Conservation (phyloP, 2,797 vertebrate genomes). For the Synanceia verrucosa region DNA sequence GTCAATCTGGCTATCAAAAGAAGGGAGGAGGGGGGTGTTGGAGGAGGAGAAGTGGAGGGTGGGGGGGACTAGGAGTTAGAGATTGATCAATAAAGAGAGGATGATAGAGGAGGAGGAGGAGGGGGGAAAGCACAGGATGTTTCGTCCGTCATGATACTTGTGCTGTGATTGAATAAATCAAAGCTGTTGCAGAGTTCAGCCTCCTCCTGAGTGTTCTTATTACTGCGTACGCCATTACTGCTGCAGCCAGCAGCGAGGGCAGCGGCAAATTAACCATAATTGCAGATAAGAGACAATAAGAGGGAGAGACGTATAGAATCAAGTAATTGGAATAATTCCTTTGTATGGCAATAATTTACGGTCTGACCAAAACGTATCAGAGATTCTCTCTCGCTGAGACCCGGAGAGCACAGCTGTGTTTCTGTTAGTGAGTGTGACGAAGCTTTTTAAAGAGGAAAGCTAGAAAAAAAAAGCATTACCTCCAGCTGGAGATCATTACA, state of each 20-base stretch:
- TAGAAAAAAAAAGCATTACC: slow-evolving; percentile 42
- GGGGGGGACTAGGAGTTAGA: slow-evolving; percentile 63
- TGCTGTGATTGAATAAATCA: slow-evolving; percentile 79
- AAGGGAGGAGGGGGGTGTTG: slow-evolving; percentile 50
- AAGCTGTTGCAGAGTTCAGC: slow-evolving; percentile 67
- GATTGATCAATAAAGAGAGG: slow-evolving; percentile 86
- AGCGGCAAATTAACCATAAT: slow-evolving; percentile 72
- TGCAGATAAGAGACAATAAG: slow-evolving; percentile 67
- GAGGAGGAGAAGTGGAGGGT: slow-evolving; percentile 1
- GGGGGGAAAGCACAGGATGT: slow-evolving; percentile 15
- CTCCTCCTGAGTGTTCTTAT: slow-evolving; percentile 52
- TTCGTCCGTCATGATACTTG: slow-evolving; percentile 63
- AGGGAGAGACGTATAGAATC: slow-evolving; percentile 66
- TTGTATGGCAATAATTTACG: slow-evolving; percentile 57
- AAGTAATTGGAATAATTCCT: slow-evolving; percentile 68
- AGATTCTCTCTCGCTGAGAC: slow-evolving; percentile 40
- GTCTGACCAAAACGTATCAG: slow-evolving; percentile 33
- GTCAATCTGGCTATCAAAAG: slow-evolving; percentile 87
- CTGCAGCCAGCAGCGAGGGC: slow-evolving; percentile 44
- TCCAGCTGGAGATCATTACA: slow-evolving; percentile 53
- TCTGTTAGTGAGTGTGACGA: slow-evolving; percentile 48
- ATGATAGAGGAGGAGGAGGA: slow-evolving; percentile 16
- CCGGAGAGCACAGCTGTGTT: slow-evolving; percentile 53
- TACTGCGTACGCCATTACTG: slow-evolving; percentile 43
- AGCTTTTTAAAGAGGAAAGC: too few relatives aligned